phyloP scores from a whole-genome alignment of 2,888 invertebrate genomes.

The Pharmacophagus antenor region DNA sequence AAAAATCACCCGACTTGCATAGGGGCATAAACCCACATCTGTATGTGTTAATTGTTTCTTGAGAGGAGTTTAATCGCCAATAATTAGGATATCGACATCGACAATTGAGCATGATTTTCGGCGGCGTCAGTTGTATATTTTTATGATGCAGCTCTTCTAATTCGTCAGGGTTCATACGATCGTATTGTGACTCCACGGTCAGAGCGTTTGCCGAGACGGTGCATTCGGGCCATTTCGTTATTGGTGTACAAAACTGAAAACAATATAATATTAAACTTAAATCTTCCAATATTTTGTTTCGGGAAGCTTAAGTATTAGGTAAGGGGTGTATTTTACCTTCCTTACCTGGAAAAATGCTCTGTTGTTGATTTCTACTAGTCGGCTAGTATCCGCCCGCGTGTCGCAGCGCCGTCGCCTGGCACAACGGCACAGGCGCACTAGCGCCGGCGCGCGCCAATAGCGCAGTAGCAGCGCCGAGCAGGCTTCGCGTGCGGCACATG shows the following conservation, averaged over 20 bases:
- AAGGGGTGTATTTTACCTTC: no score
- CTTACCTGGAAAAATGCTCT: conserved; percentile 83
- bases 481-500: conserved; percentile 70
- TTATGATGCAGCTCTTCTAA: conserved; percentile 64
- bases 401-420: conserved; percentile 69
- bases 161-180: conserved; percentile 63
- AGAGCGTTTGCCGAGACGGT: conserved; percentile 55
- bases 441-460: conserved; percentile 80
- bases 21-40: conserved; percentile 72
- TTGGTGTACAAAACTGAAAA: conserved; percentile 75
- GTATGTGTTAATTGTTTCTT: conserved; percentile 51
- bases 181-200: conserved; percentile 51
- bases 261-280: no score
- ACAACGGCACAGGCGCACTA: conserved; percentile 83
- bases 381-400: conserved; percentile 39
- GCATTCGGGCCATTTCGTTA: conserved; percentile 64
- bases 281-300: no score
- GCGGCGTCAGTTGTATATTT: conserved; percentile 61
- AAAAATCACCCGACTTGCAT: conserved; percentile 80
- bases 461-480: conserved; percentile 79
- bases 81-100: conserved; percentile 74
- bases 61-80: conserved; percentile 65
- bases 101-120: conserved; percentile 71
- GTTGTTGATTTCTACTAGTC: conserved; percentile 77
- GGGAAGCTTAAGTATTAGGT: no score